Base-by-base conservation (phyloP, 2,797 vertebrate genomes). In the Lepilemur septentrionalis region DNA sequence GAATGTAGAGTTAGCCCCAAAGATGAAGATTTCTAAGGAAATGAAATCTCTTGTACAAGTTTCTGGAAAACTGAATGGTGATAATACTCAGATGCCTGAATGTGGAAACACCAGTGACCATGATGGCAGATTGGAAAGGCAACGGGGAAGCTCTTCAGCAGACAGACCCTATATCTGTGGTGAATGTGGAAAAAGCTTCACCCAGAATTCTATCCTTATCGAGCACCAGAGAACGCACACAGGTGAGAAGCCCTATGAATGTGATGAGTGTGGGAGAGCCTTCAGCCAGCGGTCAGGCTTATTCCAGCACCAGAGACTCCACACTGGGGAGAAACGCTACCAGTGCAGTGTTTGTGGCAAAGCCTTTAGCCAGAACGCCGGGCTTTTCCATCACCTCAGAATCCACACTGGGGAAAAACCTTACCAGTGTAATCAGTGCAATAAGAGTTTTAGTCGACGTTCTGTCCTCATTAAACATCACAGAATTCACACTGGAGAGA, bases 381-480 rank as follows among this genome's bases (percentile, higher is more conserved):
- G 93, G 20, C 97, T 97, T 55, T 96, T 97, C 85, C 89, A 94
- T 38, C 94, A 97, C 91, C 96, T 97, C 43, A 55, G 91, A 48
- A 79, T 78, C 69, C 95, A 97, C 65, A 94, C 91, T 0, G 97
- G 97, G 4, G 87, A 97, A 11, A 95, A 61, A 48, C 95, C 97
- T 48, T 92, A 94, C 79, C 93, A 91, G 59, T 96, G 97, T 17
- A 18, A 30, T n/a, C 95, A 95, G 43, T 96, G 96, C 89, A 82
- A 13, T 32, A 97, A 97, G 61, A 94, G 78, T 41, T 98, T 97
- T 61, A 94, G 93, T 41, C 94, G 92, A 11, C 73, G 94, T 5
- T 97, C 97, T 5, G 94, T 96, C 32, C 95, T 97, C 38, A 76
- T 93, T 30, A 97, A 97, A 55, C 97, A 97, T 50, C 96, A 97